Evolutionary conservation across 2,797 vertebrate species (phyloP).

Genomic region (Kryptopterus vitreolus): DNA sequence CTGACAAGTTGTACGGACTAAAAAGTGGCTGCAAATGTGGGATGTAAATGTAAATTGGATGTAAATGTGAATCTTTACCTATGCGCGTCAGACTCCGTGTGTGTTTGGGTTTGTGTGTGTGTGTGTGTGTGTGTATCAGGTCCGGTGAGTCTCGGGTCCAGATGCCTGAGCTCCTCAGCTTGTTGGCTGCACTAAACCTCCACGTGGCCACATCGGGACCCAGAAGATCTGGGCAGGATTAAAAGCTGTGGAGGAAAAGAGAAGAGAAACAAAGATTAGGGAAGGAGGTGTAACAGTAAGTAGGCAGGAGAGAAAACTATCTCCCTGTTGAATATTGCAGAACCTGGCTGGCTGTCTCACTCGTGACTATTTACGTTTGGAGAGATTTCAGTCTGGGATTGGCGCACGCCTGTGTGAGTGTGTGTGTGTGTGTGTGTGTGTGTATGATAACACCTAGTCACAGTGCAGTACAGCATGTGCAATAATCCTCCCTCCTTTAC

Average conservation of each 20-base stretch:
- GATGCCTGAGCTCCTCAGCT: conserved; percentile 70
- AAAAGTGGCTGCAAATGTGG: background rate
- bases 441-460: background rate
- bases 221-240: conserved; percentile 50
- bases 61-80: conserved; percentile 45
- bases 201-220: conserved; percentile 75
- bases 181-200: conserved; percentile 67
- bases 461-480: background rate
- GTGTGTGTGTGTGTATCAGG: background rate
- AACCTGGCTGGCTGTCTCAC: background rate
- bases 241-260: conserved; percentile 25
- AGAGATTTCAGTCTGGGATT: background rate
- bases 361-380: background rate
- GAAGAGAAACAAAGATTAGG: conserved; percentile 3
- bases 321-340: conserved; percentile 20
- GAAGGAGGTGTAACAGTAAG: background rate
- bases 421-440: background rate
- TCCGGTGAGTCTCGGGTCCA: conserved; percentile 58
- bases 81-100: conserved; percentile 37
- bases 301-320: conserved; percentile 2
- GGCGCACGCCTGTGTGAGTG: background rate
- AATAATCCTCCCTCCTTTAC: conserved; percentile 6
- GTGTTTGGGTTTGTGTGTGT: conserved; percentile 37
- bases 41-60: conserved; percentile 2
- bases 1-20: background rate